A percentile compares a stretch with the other conserved stretches of the same genome.
Conservation (phyloP, 2,113 vertebrate species). For the Varanus salvator region DNA sequence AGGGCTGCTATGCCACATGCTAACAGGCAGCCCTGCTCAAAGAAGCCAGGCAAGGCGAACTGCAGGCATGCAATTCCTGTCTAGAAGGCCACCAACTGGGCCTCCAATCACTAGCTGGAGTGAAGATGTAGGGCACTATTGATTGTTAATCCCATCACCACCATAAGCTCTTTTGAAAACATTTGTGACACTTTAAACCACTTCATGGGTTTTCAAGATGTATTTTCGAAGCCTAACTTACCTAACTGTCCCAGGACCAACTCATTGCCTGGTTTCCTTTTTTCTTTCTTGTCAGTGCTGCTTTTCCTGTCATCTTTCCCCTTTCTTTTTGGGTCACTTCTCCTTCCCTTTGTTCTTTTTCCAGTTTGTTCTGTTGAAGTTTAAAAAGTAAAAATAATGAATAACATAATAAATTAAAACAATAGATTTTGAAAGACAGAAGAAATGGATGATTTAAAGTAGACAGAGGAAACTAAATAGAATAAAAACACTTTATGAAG, state of each 20-base stretch:
- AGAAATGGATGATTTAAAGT: background rate
- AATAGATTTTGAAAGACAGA: constrained; percentile 18
- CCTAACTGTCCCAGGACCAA: constrained; percentile 94
- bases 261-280: constrained; percentile 86
- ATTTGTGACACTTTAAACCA: background rate
- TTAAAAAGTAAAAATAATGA: constrained; percentile 47
- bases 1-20: background rate
- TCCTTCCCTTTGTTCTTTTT: constrained; percentile 88
- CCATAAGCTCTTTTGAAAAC: background rate
- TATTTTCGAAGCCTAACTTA: constrained; percentile 76
- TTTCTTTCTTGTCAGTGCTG: constrained; percentile 93
- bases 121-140: background rate
- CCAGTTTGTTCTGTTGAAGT: constrained; percentile 83
- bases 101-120: no score
- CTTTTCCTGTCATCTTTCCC: constrained; percentile 87
- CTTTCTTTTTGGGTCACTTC: constrained; percentile 87
- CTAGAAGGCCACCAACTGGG: no score
- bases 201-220: background rate
- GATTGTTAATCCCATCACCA: background rate
- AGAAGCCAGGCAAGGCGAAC: background rate
- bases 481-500: background rate
- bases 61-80: background rate
- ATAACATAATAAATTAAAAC: background rate
- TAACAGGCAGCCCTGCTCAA: background rate
- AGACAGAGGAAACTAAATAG: background rate